Evolutionary conservation across 2,888 invertebrate genomes (phyloP).

Genomic region (Pandemis heparana): DNA sequence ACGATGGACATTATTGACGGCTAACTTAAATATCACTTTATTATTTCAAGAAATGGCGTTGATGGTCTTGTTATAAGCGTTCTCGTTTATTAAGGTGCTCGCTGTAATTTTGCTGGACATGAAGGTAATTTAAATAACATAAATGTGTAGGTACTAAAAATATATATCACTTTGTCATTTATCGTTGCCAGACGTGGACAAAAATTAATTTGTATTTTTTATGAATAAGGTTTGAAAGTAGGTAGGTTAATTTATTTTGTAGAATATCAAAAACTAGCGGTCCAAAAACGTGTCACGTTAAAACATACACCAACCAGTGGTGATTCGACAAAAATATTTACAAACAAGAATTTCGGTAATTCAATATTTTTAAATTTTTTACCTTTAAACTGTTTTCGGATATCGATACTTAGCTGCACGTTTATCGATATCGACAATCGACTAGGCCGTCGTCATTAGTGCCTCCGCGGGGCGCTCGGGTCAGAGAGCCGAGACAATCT

Average conservation of each 20-base stretch:
- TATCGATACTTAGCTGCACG: neutral
- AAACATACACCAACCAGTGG: no score
- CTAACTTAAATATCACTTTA: neutral
- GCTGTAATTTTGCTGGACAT: neutral
- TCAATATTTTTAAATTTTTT: neutral
- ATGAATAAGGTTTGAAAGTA: no score
- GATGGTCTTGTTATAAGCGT: neutral
- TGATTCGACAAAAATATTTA: no score
- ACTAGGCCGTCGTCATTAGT: constrained; percentile 69
- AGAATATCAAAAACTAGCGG: no score
- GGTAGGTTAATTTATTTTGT: no score
- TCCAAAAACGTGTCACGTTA: no score
- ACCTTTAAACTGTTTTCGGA: no score
- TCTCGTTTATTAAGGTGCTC: neutral
- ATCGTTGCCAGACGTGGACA: no score
- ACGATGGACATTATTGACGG: neutral
- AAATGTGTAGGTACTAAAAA: neutral
- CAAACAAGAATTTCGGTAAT: neutral
- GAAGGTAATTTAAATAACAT: neutral
- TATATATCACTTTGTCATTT: no score
- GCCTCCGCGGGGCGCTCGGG: constrained; percentile 81
- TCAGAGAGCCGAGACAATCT: constrained; percentile 84
- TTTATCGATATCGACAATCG: constrained; percentile 67
- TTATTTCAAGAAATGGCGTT: neutral
- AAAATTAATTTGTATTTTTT: no score